These are phyloP conservation scores for Sternarchorhynchus goeldii DNA, from an alignment of 2,797 vertebrate species.

Conservation along the genomic window DNA sequence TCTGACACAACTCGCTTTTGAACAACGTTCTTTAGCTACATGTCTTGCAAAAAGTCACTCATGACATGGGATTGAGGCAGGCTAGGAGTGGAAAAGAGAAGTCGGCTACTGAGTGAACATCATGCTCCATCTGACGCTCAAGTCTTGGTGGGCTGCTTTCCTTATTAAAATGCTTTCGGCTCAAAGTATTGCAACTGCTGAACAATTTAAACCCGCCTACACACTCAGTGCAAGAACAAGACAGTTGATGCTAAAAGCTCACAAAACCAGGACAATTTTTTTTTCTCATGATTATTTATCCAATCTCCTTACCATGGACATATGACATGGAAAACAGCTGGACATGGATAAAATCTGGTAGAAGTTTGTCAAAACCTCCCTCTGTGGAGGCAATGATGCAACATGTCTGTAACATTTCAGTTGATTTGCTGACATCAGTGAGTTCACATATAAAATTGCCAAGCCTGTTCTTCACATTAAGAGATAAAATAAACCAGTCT, in stretches of 20 bases:
- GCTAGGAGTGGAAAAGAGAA: conserved; percentile 6
- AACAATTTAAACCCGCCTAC: too few relatives aligned
- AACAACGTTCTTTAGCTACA: conserved; percentile 60
- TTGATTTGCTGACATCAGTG: conserved; percentile 29
- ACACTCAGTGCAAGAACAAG: too few relatives aligned
- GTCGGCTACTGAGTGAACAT: conserved; percentile 8
- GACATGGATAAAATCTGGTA: conserved; percentile 24
- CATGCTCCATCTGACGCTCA: background rate
- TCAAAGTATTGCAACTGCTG: too few relatives aligned
- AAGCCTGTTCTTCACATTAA: conserved; percentile 9
- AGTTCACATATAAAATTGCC: conserved; percentile 13
- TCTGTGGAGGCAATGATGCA: conserved; percentile 29
- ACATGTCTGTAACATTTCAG: conserved; percentile 49
- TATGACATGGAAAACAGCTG: background rate
- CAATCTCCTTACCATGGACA: background rate
- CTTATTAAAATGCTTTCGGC: too few relatives aligned
- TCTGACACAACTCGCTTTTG: conserved; percentile 22
- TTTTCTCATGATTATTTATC: too few relatives aligned
- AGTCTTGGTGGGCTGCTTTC: too few relatives aligned
- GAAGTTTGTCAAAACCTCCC: conserved; percentile 4
- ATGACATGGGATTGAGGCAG: conserved; percentile 23
- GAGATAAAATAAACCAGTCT: background rate
- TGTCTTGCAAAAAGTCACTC: conserved; percentile 44
- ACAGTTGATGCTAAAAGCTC: too few relatives aligned
- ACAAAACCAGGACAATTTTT: too few relatives aligned